These are phyloP conservation scores for Spinus pinus DNA, from an alignment of 2,797 vertebrate species.

Conservation along the genomic window DNA sequence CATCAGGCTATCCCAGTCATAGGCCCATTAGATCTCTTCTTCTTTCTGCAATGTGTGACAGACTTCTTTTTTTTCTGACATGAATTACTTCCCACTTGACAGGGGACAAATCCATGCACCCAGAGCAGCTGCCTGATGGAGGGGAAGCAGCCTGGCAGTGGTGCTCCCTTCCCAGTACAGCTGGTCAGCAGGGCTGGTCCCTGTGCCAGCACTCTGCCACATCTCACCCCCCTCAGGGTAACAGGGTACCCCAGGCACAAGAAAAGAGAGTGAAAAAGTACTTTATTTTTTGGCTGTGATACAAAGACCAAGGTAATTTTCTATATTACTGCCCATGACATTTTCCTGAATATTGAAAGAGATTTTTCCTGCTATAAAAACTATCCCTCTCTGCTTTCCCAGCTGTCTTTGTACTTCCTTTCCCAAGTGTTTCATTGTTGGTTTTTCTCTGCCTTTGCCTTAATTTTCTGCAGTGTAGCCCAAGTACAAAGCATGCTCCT, in stretches of 20 bases:
- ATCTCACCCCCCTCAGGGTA: neutral
- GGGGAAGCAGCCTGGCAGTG: neutral
- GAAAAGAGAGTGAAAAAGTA: neutral
- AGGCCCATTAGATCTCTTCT: neutral
- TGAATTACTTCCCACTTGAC: neutral
- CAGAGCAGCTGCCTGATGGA: neutral
- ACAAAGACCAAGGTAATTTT: neutral
- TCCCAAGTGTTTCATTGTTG: neutral
- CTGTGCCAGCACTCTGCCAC: neutral
- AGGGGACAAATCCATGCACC: neutral
- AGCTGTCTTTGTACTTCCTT: neutral
- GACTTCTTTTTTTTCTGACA: neutral
- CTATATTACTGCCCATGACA: neutral
- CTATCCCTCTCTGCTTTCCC: neutral
- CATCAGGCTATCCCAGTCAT: neutral
- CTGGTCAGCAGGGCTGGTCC: neutral
- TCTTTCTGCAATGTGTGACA: neutral
- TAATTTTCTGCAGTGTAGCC: conserved; percentile 47
- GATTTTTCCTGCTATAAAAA: neutral
- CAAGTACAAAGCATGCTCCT: neutral
- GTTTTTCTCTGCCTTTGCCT: neutral
- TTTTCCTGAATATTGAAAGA: neutral
- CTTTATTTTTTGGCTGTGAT: neutral
- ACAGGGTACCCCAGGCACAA: neutral
- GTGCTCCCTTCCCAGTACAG: neutral